Percentiles rank a stretch among this genome's conserved stretches.
Evolutionary conservation across 2,113 vertebrate genomes (phyloP).

Genomic region (Rhabdomys dilectus): DNA sequence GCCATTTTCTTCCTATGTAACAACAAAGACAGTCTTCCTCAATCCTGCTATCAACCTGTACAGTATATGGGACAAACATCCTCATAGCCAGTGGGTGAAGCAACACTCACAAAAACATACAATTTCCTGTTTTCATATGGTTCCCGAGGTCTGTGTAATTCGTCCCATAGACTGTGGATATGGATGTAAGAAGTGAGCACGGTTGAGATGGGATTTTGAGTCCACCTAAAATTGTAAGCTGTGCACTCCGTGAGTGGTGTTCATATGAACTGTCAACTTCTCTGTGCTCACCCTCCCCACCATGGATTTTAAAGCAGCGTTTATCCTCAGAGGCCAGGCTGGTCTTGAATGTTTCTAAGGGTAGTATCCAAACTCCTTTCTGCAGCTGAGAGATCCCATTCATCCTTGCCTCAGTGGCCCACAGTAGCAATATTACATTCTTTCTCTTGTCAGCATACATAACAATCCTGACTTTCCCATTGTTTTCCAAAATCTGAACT

Average conservation of each 20-base stretch:
- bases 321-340: neutral
- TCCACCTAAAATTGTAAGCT: neutral
- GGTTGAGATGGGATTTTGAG: neutral
- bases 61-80: neutral
- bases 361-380: neutral
- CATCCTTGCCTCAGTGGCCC: no score
- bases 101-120: fast-evolving
- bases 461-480: neutral
- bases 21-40: neutral
- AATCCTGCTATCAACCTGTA: neutral
- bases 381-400: neutral
- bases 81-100: neutral
- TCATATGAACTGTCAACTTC: neutral
- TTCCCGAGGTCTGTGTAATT: neutral
- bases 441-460: neutral
- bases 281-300: neutral
- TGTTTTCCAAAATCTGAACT: neutral
- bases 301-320: neutral
- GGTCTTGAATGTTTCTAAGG: neutral
- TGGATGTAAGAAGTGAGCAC: neutral
- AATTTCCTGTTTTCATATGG: neutral
- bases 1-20: slow-evolving; percentile 18
- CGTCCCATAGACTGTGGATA: neutral
- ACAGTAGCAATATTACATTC: neutral
- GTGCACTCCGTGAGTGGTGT: fast-evolving